These are phyloP conservation scores for Conistra vaccinii DNA, from an alignment of 2,888 invertebrate species.

Conservation along the genomic window DNA sequence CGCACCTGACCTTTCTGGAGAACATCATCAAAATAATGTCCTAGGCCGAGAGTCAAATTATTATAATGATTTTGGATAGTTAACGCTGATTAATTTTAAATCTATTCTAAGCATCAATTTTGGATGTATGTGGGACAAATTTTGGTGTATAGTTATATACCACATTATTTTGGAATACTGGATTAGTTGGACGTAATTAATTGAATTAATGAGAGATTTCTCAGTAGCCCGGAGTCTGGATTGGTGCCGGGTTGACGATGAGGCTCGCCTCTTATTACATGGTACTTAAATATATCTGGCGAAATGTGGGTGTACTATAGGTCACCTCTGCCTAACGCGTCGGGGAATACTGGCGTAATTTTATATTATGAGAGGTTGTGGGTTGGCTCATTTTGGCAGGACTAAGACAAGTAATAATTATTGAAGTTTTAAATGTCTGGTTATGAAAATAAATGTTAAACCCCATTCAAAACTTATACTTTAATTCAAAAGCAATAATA, in stretches of 20 bases:
- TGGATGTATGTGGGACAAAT: too few relatives aligned
- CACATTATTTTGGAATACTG: not conserved
- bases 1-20: too few relatives aligned
- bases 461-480: not conserved
- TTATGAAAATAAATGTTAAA: slow-evolving; percentile 8
- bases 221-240: not conserved
- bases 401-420: not conserved
- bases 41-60: too few relatives aligned
- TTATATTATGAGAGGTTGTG: not conserved
- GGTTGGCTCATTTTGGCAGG: too few relatives aligned
- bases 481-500: not conserved
- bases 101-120: too few relatives aligned
- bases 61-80: not conserved
- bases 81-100: too few relatives aligned
- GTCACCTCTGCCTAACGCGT: not conserved
- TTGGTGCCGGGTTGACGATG: not conserved
- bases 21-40: too few relatives aligned
- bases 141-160: not conserved
- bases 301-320: not conserved
- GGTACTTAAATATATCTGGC: not conserved
- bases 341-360: too few relatives aligned
- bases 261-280: not conserved
- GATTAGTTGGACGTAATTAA: not conserved
- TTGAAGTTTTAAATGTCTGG: not conserved
- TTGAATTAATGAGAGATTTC: not conserved